Base-by-base conservation (phyloP, 2,888 invertebrate species). In the Meganola albula region DNA sequence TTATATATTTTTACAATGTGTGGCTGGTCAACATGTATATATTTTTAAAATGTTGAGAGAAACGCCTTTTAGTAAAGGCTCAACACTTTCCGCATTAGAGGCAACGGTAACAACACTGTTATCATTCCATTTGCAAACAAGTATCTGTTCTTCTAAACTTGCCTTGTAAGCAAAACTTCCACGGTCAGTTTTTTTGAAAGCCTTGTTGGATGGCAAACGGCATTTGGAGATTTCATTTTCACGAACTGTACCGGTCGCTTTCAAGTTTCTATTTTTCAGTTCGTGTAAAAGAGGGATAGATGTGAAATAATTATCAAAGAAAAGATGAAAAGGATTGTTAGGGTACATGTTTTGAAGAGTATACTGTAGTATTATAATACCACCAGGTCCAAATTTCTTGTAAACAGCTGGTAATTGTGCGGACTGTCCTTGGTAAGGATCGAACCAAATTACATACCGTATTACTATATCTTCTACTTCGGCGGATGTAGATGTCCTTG, bases 61-160 rank as follows among this genome's bases (percentile, higher is more conserved):
- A 23, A n/a, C 23, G 10, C 9, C 23, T 23, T 23, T 23, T 4
- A 10, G 6, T 23, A 23, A 9, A 10, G 23, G 23, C 23, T n/a
- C 4, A 23, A 23, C 23, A n/a, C 4, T 10, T 4, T 6, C 23
- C 4, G 23, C 23, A 10, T 23, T 23, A 10, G 23, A 23, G 4
- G 23, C 23, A 4, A 23, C 23, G 4, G 23, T 23, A 4, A 10
- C 23, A 10, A 10, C 23, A 23, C 23, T 23, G n/a, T 23, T 23
- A 29, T 20, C 23, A 12, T 22, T 21, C 20, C 22, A 29, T 7
- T 23, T 10, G 10, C 23, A 23, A 23, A 23, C 23, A 5, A 10
- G 10, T 10, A 23, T 23, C 9, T 23, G 23, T 10, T 10, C 23
- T 23, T 10, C 10, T 11, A 6, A 3, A n/a, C 23, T 23, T 10